phyloP scores from a whole-genome alignment of 1,140 invertebrate genomes.

The Mamestra configurata region DNA sequence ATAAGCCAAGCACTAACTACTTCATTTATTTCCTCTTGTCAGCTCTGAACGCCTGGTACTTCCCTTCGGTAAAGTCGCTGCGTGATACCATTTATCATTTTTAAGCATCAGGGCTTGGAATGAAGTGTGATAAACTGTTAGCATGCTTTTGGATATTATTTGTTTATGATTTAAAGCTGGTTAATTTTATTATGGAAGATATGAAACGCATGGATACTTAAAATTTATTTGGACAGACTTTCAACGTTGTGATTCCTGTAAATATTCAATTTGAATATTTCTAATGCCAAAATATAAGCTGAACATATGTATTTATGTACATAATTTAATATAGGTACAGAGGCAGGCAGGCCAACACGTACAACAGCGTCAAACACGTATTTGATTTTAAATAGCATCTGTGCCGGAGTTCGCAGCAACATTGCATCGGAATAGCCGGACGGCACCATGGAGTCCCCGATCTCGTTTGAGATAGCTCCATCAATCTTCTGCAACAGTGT shows the following conservation, averaged over 20 bases:
- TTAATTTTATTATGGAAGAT: too few relatives aligned
- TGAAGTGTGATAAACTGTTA: constrained; percentile 31
- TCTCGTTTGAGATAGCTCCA: constrained; percentile 80
- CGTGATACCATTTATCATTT: constrained; percentile 45
- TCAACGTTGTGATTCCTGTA: too few relatives aligned
- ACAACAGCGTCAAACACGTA: constrained; percentile 43
- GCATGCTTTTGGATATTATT: constrained; percentile 7
- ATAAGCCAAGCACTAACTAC: constrained; percentile 56
- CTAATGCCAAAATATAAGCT: neutral
- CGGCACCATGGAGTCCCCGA: constrained; percentile 64
- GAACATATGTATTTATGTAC: neutral
- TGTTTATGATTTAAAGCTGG: neutral
- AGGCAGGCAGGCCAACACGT: neutral
- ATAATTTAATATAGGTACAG: constrained; percentile 33
- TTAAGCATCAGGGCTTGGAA: constrained; percentile 21
- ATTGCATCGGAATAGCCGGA: constrained; percentile 54
- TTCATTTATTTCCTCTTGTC: constrained; percentile 57
- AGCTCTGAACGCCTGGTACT: constrained; percentile 51
- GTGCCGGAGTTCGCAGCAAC: constrained; percentile 57
- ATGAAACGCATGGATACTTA: too few relatives aligned
- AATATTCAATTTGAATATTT: neutral
- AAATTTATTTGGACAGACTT: too few relatives aligned
- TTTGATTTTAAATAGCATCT: constrained; percentile 65
- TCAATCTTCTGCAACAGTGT: constrained; percentile 77
- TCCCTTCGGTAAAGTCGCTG: constrained; percentile 43